Evolutionary conservation across 2,888 invertebrate species (phyloP).

Genomic region (Nemotelus pantherinus): DNA sequence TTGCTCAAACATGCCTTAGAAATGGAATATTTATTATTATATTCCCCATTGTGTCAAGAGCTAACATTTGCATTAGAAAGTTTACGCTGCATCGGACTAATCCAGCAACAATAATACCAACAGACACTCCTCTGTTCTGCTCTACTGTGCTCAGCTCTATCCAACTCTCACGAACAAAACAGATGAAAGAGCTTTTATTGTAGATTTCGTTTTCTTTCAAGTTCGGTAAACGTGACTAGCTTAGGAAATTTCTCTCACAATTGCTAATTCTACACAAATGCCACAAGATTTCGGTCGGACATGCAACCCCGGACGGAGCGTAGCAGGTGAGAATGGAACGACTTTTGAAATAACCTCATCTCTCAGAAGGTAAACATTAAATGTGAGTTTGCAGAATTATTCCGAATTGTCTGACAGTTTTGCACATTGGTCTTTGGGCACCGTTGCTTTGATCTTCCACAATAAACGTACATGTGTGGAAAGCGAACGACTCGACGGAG

Average conservation of each 20-base stretch:
- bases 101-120: too few species aligned
- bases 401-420: conserved; percentile 5
- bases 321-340: conserved; percentile 12
- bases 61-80: too few species aligned
- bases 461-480: neutral
- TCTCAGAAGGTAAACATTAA: conserved; percentile 2
- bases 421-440: neutral
- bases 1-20: too few species aligned
- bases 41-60: too few species aligned
- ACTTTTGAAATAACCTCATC: neutral
- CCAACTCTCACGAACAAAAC: neutral
- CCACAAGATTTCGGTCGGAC: neutral
- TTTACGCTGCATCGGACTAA: too few species aligned
- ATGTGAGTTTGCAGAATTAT: neutral
- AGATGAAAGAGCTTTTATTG: conserved; percentile 24
- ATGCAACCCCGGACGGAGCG: neutral
- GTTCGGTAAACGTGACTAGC: conserved; percentile 11
- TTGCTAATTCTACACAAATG: neutral
- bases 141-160: neutral
- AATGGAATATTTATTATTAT: too few species aligned
- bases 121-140: too few species aligned
- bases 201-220: conserved; percentile 24
- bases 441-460: neutral
- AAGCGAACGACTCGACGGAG: neutral
- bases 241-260: conserved; percentile 7